These are phyloP conservation scores for Lindbergichthys nudifrons DNA, from an alignment of 2,797 vertebrate genomes.

Conservation along the genomic window DNA sequence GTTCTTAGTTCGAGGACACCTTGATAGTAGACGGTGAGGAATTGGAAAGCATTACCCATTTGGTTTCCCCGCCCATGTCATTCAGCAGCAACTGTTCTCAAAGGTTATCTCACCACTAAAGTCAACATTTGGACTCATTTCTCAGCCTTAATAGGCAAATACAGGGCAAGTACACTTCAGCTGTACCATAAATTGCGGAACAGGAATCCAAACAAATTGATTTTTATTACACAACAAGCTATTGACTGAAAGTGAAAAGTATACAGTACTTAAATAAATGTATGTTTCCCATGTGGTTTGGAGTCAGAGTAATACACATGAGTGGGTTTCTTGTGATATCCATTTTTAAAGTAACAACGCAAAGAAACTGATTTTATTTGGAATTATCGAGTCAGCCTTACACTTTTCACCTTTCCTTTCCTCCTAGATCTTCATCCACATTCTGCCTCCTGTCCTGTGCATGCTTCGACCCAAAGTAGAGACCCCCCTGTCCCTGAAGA, in stretches of 20 bases:
- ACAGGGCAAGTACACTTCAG: constrained; percentile 33
- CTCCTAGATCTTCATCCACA: constrained; percentile 90
- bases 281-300: background rate
- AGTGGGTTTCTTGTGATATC: background rate
- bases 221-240: constrained; percentile 32
- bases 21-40: constrained; percentile 38
- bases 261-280: constrained; percentile 6
- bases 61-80: constrained; percentile 43
- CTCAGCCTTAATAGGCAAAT: constrained; percentile 51
- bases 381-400: background rate
- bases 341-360: background rate
- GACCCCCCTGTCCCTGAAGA: constrained; percentile 72
- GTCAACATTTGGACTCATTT: constrained; percentile 50
- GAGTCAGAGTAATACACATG: background rate
- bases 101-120: constrained; percentile 52
- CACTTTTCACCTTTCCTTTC: background rate
- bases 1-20: constrained; percentile 41
- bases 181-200: constrained; percentile 47
- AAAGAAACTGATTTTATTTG: background rate
- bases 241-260: constrained; percentile 6
- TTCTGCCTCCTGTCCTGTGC: constrained; percentile 87
- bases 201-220: constrained; percentile 46
- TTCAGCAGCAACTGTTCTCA: constrained; percentile 51
- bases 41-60: constrained; percentile 40
- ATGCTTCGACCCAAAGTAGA: constrained; percentile 90